A percentile compares a stretch with the other conserved stretches of the same genome.
Evolutionary conservation across 1,140 invertebrate species (phyloP).

Genomic region (Dryas iulia): DNA sequence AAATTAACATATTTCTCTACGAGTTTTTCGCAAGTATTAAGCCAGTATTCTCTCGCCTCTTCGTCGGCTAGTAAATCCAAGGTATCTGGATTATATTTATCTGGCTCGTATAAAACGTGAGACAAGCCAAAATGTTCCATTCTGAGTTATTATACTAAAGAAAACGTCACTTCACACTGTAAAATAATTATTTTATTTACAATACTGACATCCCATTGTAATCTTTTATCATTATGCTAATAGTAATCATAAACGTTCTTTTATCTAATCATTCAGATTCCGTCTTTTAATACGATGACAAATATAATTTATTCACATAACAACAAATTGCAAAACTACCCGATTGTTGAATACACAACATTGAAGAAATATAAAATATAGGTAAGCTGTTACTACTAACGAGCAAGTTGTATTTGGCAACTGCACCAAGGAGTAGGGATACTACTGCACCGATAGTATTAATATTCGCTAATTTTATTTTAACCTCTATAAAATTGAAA

Average conservation of each 20-base stretch:
- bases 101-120: conserved; percentile 69
- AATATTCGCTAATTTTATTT: too few species aligned
- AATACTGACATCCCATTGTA: conserved; percentile 58
- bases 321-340: conserved; percentile 1
- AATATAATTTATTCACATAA: conserved; percentile 2
- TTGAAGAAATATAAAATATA: neutral
- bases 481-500: too few species aligned
- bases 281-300: conserved; percentile 17
- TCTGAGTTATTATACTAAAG: conserved; percentile 31
- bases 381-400: neutral
- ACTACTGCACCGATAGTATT: too few species aligned
- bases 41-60: conserved; percentile 95
- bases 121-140: conserved; percentile 76
- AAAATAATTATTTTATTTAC: conserved; percentile 40
- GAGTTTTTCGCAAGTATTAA: conserved; percentile 93
- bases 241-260: conserved; percentile 40
- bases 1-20: conserved; percentile 87
- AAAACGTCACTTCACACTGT: conserved; percentile 21
- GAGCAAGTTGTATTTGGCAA: neutral
- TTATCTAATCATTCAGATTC: conserved; percentile 63
- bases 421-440: neutral
- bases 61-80: conserved; percentile 92
- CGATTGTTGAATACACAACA: neutral
- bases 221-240: conserved; percentile 60
- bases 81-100: conserved; percentile 92